A percentile compares a stretch with the other conserved stretches of the same genome.
Conservation (phyloP, 2,888 invertebrate species). For the Acronicta leporina region DNA sequence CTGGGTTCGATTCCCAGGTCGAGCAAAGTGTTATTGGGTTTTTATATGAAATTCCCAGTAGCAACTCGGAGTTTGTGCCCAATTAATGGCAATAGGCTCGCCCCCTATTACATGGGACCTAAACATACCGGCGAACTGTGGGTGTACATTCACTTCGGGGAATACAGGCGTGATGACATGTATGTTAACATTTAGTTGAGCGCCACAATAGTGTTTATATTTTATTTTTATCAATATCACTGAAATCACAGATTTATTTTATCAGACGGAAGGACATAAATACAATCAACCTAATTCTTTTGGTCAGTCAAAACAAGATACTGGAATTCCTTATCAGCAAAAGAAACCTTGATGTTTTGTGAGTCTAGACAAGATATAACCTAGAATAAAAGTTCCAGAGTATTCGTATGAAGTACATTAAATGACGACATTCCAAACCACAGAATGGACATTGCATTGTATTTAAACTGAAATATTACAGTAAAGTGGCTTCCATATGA, state of each 20-base stretch:
- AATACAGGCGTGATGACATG: no score
- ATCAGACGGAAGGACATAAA: slow-evolving; percentile 15
- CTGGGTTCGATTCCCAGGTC: no score
- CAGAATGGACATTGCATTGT: slow-evolving; percentile 19
- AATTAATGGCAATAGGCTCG: no score
- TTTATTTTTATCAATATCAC: slow-evolving; percentile 24
- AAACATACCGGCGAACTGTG: no score
- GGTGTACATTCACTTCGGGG: no score
- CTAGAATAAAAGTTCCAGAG: slow-evolving; percentile 10
- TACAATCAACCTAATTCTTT: slow-evolving; percentile 28
- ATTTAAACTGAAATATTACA: slow-evolving; percentile 32
- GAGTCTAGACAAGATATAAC: slow-evolving; percentile 4
- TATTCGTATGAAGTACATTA: slow-evolving; percentile 13
- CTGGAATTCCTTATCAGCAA: slow-evolving; percentile 23
- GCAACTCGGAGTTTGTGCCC: no score
- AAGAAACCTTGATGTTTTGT: slow-evolving; percentile 10
- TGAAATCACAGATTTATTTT: slow-evolving; percentile 19
- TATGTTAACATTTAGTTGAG: neutral
- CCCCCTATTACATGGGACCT: no score
- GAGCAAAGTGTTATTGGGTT: no score
- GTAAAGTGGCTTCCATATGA: slow-evolving; percentile 26
- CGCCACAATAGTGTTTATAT: slow-evolving; percentile 12
- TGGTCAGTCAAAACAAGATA: slow-evolving; percentile 15
- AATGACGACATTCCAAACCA: slow-evolving; percentile 33
- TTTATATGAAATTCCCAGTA: no score